Base-by-base conservation (phyloP, 2,113 vertebrate genomes). In the Eptesicus fuscus region DNA sequence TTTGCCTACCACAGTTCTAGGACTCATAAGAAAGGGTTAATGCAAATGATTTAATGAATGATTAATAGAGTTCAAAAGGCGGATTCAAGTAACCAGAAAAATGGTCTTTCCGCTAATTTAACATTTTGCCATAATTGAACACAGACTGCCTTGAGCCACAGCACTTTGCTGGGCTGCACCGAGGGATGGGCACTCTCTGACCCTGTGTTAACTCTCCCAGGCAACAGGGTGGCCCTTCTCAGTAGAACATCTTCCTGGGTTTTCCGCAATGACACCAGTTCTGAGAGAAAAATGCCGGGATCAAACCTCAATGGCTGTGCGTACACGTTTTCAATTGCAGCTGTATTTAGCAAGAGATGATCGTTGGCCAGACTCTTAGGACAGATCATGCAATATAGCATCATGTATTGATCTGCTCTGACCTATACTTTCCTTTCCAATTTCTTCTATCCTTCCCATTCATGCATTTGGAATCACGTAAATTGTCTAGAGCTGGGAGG, bases 1-100 rank as follows among this genome's bases (percentile, higher is more conserved):
- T 37, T 37, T 37, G 37, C 37, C 37, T 2, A 37, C 37, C 37
- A 37, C 37, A 37, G 14, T 51, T 79, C 59, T 2, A 40, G 73
- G 59, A 4, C 40, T 9, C 13, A 14, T 1, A 28, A 49, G 83
- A 82, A 95, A 59, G 91, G 74, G 94, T 93, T 95, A 87, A 95
- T 10, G 51, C 18, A 40, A 90, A 67, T 30, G 49, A 95, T 63
- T 96, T 79, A 95, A 93, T 89, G 88, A 93, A 95, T 42, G 90
- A 95, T 94, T 96, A 89, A 95, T 87, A 74, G 89, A 90, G 59
- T 96, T 91, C 86, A 95, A 97, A 95, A 96, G 94, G 85, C 83
- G 35, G 94, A 90, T 51, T 96, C 96, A 97, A 97, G 93, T 80
- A 91, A 94, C 96, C 96, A 97, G 97, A 96, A 97, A 97, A 96